Conservation (phyloP, 2,888 invertebrate species). For the Salticus scenicus region DNA sequence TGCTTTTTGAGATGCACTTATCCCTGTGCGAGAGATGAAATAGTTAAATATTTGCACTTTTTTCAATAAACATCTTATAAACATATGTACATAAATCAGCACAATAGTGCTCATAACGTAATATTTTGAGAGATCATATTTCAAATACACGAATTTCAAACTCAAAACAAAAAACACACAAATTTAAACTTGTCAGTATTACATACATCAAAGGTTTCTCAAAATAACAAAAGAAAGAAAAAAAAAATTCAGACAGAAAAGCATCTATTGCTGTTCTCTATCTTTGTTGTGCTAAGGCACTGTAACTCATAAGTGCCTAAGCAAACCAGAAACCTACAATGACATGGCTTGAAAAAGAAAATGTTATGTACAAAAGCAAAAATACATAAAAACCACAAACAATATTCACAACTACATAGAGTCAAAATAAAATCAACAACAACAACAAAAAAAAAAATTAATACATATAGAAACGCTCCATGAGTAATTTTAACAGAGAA, state of each 20-base stretch:
- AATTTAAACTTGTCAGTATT: slow-evolving; percentile 14
- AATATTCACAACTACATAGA: slow-evolving; percentile 54
- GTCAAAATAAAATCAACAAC: slow-evolving; percentile 18
- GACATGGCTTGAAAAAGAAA: slow-evolving; percentile 29
- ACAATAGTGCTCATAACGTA: slow-evolving; percentile 45
- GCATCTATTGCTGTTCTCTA: slow-evolving; percentile 53
- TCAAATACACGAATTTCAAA: slow-evolving; percentile 34
- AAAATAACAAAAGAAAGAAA: slow-evolving; percentile 27
- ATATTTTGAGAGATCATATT: slow-evolving; percentile 54
- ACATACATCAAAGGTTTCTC: slow-evolving; percentile 31
- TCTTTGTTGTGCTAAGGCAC: slow-evolving; percentile 50
- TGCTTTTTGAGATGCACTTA: slow-evolving; percentile 41
- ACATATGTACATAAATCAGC: slow-evolving; percentile 61
- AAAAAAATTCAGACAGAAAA: slow-evolving; percentile 20
- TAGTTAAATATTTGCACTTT: slow-evolving; percentile 53
- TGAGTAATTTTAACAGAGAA: background rate
- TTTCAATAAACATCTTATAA: slow-evolving; percentile 57
- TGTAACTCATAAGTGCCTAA: slow-evolving; percentile 39
- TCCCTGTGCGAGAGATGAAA: slow-evolving; percentile 1
- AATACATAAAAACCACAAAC: slow-evolving; percentile 43
- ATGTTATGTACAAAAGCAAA: slow-evolving; percentile 42
- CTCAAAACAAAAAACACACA: slow-evolving; percentile 32
- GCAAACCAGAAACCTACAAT: slow-evolving; percentile 33
- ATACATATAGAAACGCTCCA: slow-evolving; percentile 4
- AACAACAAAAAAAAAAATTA: slow-evolving; percentile 3